Evolutionary conservation across 2,888 invertebrate genomes (phyloP), one percentile per base, ranked within the genome.

Genomic region (Tromatobia lineatoria): DNA sequence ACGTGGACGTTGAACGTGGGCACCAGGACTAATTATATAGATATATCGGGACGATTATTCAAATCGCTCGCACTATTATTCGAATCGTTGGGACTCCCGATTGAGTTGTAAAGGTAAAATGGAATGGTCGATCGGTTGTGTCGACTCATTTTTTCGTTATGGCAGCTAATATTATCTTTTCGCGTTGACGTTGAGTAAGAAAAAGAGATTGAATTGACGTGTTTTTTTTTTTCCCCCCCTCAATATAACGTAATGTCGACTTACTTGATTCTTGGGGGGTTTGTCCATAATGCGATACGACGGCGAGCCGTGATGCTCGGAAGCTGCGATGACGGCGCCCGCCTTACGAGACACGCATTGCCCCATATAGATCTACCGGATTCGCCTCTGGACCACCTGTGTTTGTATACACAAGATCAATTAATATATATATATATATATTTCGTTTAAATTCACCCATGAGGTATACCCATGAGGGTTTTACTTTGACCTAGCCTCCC

Each of bases 311-410:
- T 92, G 89, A 89, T 88, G 94, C 93, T 95, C 95, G 94, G 95
- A 94, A 94, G 95, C 94, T 95, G 95, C 95, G 93, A 95, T 94
- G 93, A 94, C 95, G 93, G 94, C 94, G 90, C 94, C 94, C 93
- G 95, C 95, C 94, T 95, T 95, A 94, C 96, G 96, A 94, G 96
- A 96, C 94, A 96, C 96, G 95, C 96, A 96, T 96, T 96, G 96
- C 95, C 96, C 96, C 96, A 96, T 96, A 96, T 93, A 94, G 93
- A 92, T 91, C 83, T 85, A 82, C 90, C 91, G 90, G 91, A 90
- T 90, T 91, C 88, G 85, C 89, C 88, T 88, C 90, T 90, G 86
- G 89, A 88, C 89, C 90, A 89, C 88, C 91, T 93, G 80, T 83
- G 69, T n/a, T n/a, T 42, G 18, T 67, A 54, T 73, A 67, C 34